Evolutionary conservation across 2,888 invertebrate species (phyloP).

Genomic region (Craniophora ligustri): DNA sequence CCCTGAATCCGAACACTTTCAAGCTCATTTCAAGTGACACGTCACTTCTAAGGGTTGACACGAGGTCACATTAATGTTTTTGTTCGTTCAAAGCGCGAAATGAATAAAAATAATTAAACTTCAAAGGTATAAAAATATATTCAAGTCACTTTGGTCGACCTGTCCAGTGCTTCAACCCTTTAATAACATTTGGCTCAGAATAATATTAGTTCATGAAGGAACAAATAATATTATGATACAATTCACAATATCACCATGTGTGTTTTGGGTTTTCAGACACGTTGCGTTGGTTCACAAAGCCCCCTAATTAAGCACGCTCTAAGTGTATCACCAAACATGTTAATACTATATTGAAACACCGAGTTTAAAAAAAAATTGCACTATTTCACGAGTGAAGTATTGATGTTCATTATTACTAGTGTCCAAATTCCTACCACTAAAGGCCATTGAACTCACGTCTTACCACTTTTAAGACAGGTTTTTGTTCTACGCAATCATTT

Average conservation of each 20-base stretch:
- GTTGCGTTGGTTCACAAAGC: slow-evolving; percentile 24
- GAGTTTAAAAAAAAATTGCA: slow-evolving; percentile 19
- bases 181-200: neutral
- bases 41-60: slow-evolving; percentile 41
- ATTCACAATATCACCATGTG: slow-evolving; percentile 35
- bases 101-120: slow-evolving; percentile 33
- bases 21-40: slow-evolving; percentile 40
- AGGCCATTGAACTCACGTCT: slow-evolving; percentile 42
- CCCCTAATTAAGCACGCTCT: slow-evolving; percentile 30
- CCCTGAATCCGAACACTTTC: slow-evolving; percentile 39
- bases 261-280: slow-evolving; percentile 36
- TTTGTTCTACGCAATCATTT: too few species aligned
- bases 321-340: slow-evolving; percentile 5
- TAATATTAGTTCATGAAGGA: slow-evolving; percentile 7
- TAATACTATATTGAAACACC: neutral
- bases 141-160: slow-evolving; percentile 20
- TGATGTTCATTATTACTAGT: slow-evolving; percentile 30
- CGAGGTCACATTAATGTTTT: slow-evolving; percentile 37
- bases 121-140: slow-evolving; percentile 11
- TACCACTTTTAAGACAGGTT: slow-evolving; percentile 25
- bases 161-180: slow-evolving; percentile 10
- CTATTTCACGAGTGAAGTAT: slow-evolving; percentile 15
- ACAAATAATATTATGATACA: slow-evolving; percentile 38
- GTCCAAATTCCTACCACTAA: too few species aligned
- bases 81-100: slow-evolving; percentile 28